Evolutionary conservation across 1,140 invertebrate species (phyloP).

Genomic region (Stegodyphus dumicola): DNA sequence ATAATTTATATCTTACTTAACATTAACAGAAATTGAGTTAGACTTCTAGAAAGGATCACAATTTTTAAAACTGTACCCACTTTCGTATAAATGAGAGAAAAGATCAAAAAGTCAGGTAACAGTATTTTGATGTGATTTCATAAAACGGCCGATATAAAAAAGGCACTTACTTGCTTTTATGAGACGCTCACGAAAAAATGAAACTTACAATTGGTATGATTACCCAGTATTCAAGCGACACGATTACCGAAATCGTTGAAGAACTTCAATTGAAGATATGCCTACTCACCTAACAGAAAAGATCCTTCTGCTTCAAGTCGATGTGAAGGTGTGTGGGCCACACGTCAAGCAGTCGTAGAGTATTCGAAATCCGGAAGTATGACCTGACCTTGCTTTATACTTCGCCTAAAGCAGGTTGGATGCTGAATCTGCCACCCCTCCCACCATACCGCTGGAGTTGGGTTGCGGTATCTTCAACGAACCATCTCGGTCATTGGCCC

Average conservation of each 20-base stretch:
- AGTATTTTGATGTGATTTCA: too few relatives aligned
- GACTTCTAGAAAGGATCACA: too few relatives aligned
- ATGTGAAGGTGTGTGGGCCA: conserved; percentile 45
- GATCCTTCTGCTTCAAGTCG: conserved; percentile 16
- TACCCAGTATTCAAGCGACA: neutral
- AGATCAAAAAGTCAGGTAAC: too few relatives aligned
- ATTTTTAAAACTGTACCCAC: too few relatives aligned
- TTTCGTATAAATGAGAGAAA: too few relatives aligned
- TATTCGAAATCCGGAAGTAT: conserved; percentile 55
- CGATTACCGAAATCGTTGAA: neutral
- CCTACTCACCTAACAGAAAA: conserved; percentile 45
- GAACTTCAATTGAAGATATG: neutral
- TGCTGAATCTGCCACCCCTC: conserved; percentile 12
- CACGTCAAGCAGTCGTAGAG: conserved; percentile 22
- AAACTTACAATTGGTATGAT: neutral
- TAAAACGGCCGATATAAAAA: too few relatives aligned
- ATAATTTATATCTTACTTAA: too few relatives aligned
- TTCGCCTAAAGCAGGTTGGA: conserved; percentile 41
- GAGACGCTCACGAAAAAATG: too few relatives aligned
- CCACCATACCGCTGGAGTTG: neutral
- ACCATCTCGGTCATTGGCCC: conserved; percentile 52
- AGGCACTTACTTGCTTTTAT: too few relatives aligned
- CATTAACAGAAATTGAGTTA: too few relatives aligned
- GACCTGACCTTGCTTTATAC: conserved; percentile 58
- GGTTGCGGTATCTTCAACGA: conserved; percentile 6